phyloP scores from a whole-genome alignment of 2,113 vertebrate genomes.

The Microcebus ravelobensis region DNA sequence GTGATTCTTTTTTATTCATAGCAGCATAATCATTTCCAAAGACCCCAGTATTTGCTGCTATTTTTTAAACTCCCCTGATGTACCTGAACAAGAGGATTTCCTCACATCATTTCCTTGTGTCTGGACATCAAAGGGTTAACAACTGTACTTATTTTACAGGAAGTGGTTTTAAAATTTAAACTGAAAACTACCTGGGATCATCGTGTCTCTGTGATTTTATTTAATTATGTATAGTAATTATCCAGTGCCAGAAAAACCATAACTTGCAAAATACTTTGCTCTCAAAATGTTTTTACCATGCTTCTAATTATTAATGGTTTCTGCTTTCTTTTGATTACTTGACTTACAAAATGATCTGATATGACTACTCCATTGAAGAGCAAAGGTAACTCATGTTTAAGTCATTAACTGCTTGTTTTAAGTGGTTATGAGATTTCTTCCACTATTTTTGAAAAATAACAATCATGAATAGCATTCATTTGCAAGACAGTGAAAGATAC shows the following conservation, averaged over 20 bases:
- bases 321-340: slow-evolving; percentile 72
- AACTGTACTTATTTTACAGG: slow-evolving; percentile 59
- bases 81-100: slow-evolving; percentile 66
- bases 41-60: slow-evolving; percentile 49
- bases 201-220: slow-evolving; percentile 81
- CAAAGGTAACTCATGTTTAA: slow-evolving; percentile 60
- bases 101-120: slow-evolving; percentile 67
- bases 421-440: slow-evolving; percentile 45
- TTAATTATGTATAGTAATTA: slow-evolving; percentile 72
- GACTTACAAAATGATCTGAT: slow-evolving; percentile 67
- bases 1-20: not conserved
- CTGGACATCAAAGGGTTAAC: slow-evolving; percentile 71
- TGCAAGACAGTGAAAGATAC: slow-evolving; percentile 68
- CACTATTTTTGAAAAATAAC: slow-evolving; percentile 70
- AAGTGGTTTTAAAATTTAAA: slow-evolving; percentile 74
- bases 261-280: slow-evolving; percentile 76
- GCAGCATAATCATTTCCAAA: slow-evolving; percentile 76
- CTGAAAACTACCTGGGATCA: slow-evolving; percentile 73
- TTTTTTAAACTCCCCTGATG: slow-evolving; percentile 33
- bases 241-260: slow-evolving; percentile 75
- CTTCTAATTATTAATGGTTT: slow-evolving; percentile 70
- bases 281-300: slow-evolving; percentile 67
- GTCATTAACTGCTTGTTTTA: slow-evolving; percentile 76
- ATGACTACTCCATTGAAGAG: slow-evolving; percentile 75
- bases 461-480: slow-evolving; percentile 74